Evolutionary conservation across 2,797 vertebrate species (phyloP).

Genomic region (Sus cebifrons): DNA sequence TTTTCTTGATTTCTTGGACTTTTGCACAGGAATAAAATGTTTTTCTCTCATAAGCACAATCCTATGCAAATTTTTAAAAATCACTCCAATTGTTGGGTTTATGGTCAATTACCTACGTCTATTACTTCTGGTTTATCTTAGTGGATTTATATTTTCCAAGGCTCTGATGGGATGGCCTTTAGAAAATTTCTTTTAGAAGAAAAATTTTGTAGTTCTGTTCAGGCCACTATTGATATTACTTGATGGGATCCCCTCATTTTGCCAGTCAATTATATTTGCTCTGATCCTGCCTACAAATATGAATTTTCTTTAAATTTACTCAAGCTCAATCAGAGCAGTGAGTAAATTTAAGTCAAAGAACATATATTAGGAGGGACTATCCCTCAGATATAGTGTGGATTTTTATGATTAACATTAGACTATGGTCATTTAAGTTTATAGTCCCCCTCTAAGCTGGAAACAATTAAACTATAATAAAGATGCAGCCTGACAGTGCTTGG

Average conservation of each 20-base stretch:
- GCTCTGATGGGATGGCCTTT: not conserved
- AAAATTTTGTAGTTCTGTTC: not conserved
- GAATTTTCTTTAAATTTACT: not conserved
- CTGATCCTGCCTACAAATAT: not conserved
- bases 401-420: no score
- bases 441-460: no score
- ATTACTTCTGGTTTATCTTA: not conserved
- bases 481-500: no score
- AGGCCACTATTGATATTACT: not conserved
- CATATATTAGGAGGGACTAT: no score
- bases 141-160: not conserved
- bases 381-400: no score
- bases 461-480: no score
- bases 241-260: not conserved
- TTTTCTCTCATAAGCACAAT: not conserved
- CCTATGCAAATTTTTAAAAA: not conserved
- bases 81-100: not conserved
- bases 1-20: not conserved
- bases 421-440: no score
- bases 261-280: not conserved
- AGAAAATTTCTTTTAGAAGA: not conserved
- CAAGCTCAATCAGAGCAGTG: not conserved
- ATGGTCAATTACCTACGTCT: not conserved
- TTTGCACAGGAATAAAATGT: not conserved
- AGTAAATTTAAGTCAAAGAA: no score